phyloP scores from a whole-genome alignment of 2,113 vertebrate species.

The Penelope pileata region DNA sequence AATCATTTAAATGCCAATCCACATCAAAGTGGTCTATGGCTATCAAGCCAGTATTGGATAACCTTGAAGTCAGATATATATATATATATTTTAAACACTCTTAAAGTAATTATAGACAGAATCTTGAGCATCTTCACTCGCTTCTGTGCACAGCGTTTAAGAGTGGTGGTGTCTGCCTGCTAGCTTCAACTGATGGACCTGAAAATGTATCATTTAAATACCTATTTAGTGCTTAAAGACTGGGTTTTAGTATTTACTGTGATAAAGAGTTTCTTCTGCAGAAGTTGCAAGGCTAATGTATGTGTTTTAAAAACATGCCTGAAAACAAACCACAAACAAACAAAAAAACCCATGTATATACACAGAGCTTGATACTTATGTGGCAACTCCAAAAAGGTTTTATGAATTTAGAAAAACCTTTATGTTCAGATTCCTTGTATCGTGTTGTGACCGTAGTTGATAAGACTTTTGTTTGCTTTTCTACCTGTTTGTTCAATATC shows the following conservation, averaged over 20 bases:
- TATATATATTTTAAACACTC: neutral
- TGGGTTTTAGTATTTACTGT: neutral
- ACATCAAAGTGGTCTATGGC: neutral
- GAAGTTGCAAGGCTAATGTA: neutral
- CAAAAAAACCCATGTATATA: neutral
- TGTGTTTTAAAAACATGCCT: neutral
- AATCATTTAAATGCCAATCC: constrained; percentile 3
- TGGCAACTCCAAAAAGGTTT: neutral
- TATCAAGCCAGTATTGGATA: neutral
- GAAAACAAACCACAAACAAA: neutral
- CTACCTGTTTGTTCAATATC: neutral
- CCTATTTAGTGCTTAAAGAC: neutral
- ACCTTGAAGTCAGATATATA: neutral
- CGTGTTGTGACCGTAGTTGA: neutral
- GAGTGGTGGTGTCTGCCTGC: neutral
- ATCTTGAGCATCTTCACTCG: neutral
- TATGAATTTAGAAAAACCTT: neutral
- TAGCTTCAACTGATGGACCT: neutral
- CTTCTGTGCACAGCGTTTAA: neutral
- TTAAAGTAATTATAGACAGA: neutral
- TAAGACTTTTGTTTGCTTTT: neutral
- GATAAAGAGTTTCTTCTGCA: neutral
- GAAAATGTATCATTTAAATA: neutral
- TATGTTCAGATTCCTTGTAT: neutral
- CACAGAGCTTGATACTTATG: neutral